Percentiles rank a stretch among this genome's conserved stretches.
Conservation (phyloP, 2,888 invertebrate species). For the Allacma fusca region DNA sequence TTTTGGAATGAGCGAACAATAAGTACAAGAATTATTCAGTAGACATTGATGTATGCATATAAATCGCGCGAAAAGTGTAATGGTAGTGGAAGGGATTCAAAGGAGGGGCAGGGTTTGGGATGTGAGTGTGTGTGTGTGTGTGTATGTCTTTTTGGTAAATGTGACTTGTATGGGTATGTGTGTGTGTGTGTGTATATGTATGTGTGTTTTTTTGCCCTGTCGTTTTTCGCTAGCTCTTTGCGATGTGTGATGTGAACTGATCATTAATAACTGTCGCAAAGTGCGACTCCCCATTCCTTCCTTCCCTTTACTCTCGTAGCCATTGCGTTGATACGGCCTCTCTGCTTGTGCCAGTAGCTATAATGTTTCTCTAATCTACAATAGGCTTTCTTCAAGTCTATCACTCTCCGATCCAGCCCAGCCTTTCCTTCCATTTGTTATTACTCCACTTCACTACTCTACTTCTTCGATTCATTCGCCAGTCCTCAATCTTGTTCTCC, state of each 20-base stretch:
- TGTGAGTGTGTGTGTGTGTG: conserved; percentile 11
- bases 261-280: conserved; percentile 60
- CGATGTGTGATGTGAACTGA: conserved; percentile 52
- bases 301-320: too few species aligned
- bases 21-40: too few species aligned
- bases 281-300: conserved; percentile 58
- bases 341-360: conserved; percentile 25
- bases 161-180: conserved; percentile 11
- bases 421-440: conserved; percentile 44
- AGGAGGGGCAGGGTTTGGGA: conserved; percentile 34
- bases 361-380: conserved; percentile 54
- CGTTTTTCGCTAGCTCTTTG: conserved; percentile 46
- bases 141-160: not conserved
- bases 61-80: conserved; percentile 31
- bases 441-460: conserved; percentile 41
- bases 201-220: conserved; percentile 38
- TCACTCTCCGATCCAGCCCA: conserved; percentile 43
- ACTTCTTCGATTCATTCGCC: conserved; percentile 46
- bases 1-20: too few species aligned
- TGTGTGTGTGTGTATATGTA: too few species aligned
- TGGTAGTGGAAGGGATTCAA: conserved; percentile 37
- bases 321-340: not conserved
- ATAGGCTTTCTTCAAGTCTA: conserved; percentile 52
- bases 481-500: conserved; percentile 51
- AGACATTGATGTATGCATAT: too few species aligned